Evolutionary conservation across 2,797 vertebrate species (phyloP).

Genomic region (Sebastolobus alascanus): DNA sequence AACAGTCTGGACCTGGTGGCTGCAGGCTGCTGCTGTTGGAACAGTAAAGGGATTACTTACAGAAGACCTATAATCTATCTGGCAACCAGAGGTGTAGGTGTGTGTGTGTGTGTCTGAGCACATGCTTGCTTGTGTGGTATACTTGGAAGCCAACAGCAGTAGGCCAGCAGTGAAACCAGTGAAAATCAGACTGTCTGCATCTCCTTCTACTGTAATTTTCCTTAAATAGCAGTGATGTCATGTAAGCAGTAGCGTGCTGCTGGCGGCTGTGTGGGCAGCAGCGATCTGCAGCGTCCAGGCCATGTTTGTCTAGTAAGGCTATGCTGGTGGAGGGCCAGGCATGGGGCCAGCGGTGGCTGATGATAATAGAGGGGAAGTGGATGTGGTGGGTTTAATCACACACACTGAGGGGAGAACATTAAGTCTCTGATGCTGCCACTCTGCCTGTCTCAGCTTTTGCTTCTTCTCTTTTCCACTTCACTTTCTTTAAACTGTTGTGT

Average conservation of each 20-base stretch:
- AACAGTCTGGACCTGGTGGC: slow-evolving; percentile 64
- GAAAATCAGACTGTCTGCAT: slow-evolving; percentile 80
- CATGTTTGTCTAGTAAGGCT: slow-evolving; percentile 76
- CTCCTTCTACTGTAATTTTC: slow-evolving; percentile 76
- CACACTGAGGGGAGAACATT: slow-evolving; percentile 47
- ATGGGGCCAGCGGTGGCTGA: slow-evolving; percentile 48
- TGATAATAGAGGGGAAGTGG: slow-evolving; percentile 78
- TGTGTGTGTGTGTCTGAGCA: not conserved
- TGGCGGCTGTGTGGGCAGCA: slow-evolving; percentile 66
- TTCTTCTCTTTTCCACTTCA: slow-evolving; percentile 28
- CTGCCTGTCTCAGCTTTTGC: slow-evolving; percentile 16
- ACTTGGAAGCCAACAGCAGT: slow-evolving; percentile 62
- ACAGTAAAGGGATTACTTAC: slow-evolving; percentile 69
- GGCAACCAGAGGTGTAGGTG: slow-evolving; percentile 55
- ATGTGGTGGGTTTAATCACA: slow-evolving; percentile 78
- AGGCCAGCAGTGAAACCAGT: slow-evolving; percentile 76
- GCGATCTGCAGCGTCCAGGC: slow-evolving; percentile 44
- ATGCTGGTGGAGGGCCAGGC: slow-evolving; percentile 64
- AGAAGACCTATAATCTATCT: slow-evolving; percentile 76
- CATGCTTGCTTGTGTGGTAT: slow-evolving; percentile 59
- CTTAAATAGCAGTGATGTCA: slow-evolving; percentile 83
- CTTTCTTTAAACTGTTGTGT: slow-evolving; percentile 2
- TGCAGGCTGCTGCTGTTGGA: slow-evolving; percentile 63
- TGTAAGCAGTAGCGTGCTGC: slow-evolving; percentile 64
- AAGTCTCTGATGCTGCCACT: slow-evolving; percentile 50